These are phyloP conservation scores for Centropus bengalensis DNA, from an alignment of 2,113 vertebrate species.

Conservation along the genomic window DNA sequence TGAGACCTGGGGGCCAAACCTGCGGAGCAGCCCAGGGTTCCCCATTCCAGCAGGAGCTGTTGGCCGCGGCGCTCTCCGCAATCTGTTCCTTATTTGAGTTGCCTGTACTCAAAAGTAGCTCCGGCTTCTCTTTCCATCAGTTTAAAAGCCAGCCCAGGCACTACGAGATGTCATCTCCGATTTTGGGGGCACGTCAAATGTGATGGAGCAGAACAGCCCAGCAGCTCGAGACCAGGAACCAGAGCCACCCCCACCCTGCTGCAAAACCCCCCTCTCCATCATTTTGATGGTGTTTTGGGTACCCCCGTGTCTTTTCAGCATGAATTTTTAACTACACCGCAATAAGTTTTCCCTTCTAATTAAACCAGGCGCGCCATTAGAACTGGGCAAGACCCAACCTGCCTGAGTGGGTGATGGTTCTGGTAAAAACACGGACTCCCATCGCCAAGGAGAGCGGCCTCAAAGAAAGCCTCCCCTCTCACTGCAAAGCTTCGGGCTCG, in stretches of 20 bases:
- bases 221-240: fast-evolving
- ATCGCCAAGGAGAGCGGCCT: not conserved
- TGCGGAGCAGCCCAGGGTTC: not conserved
- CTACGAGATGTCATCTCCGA: not conserved
- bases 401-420: not conserved
- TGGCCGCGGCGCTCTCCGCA: slow-evolving; percentile 5
- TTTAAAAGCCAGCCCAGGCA: not conserved
- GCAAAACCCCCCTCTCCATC: not conserved
- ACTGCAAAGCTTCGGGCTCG: not conserved
- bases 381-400: not conserved
- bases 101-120: not conserved
- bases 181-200: not conserved
- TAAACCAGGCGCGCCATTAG: slow-evolving; percentile 3
- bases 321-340: not conserved
- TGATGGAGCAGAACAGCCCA: not conserved
- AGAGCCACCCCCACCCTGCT: not conserved
- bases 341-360: not conserved
- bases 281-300: not conserved
- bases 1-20: not conserved
- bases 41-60: slow-evolving; percentile 29
- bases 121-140: slow-evolving; percentile 14
- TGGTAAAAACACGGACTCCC: not conserved
- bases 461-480: not conserved
- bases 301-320: not conserved
- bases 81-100: slow-evolving; percentile 54